These are phyloP conservation scores for Alloplasta piceator DNA, from an alignment of 2,888 invertebrate species.

Conservation along the genomic window DNA sequence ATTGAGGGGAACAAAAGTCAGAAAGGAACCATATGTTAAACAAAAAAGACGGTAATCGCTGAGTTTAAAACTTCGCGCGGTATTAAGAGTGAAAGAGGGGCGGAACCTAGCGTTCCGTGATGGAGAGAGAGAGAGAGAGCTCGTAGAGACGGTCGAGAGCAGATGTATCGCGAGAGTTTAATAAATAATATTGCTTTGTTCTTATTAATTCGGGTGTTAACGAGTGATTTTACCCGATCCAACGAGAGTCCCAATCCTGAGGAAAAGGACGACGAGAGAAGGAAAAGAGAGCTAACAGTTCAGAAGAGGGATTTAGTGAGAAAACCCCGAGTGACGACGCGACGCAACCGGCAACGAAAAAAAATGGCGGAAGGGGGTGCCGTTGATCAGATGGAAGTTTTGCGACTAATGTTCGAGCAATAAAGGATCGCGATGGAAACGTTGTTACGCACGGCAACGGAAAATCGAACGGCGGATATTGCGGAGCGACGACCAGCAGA, in stretches of 20 bases:
- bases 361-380: neutral
- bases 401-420: conserved; percentile 23
- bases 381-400: conserved; percentile 17
- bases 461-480: conserved; percentile 7
- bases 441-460: conserved; percentile 3
- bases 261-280: neutral
- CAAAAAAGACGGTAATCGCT: neutral
- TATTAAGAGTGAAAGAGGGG: neutral
- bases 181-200: conserved; percentile 1
- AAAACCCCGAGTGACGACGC: neutral
- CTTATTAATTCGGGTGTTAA: conserved; percentile 1
- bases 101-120: neutral
- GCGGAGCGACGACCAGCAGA: conserved; percentile 5
- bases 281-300: conserved; percentile 2
- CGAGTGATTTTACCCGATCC: neutral
- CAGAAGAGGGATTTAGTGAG: conserved; percentile 16
- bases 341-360: neutral
- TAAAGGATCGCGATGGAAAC: conserved; percentile 22
- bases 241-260: neutral
- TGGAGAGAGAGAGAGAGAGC: neutral
- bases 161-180: conserved; percentile 3
- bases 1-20: too few species aligned
- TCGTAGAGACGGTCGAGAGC: neutral
- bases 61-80: neutral
- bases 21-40: too few species aligned